Base-by-base conservation (phyloP, 2,797 vertebrate genomes). In the Bovichtus variegatus region DNA sequence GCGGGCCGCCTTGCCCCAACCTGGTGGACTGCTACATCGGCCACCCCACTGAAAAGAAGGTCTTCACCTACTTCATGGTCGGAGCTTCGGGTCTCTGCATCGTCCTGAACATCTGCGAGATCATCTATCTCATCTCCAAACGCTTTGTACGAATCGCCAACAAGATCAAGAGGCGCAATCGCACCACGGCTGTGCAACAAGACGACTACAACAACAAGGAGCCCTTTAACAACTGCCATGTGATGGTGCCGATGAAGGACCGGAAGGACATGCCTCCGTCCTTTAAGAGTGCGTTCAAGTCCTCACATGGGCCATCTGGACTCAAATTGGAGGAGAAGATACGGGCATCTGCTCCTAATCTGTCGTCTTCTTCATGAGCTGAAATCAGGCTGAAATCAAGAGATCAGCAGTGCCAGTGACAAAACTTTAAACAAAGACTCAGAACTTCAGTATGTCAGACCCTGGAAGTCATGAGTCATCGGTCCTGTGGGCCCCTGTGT, bases 1-100 rank as follows among this genome's bases (percentile, higher is more conserved):
- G 90, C 0, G 73, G 96, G 81, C 21, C 6, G 0, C 98, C 98
- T 4, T 99, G 98, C 83, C 98, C 98, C 89, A 99, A 99, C 64
- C 63, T 64, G 0, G 97, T 99, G 77, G 98, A 99, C 93, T 99
- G 98, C 92, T 99, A 98, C 92, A 96, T 99, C 0, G 97, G 97
- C 27, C 96, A 98, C 78, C 98, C 98, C 27, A 99, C 98, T 0
- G 98, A 99, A 93, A 99, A 99, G 86, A 99, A 96, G 71, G 91
- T 99, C 82, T 99, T 99, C 94, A 99, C 97, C 54, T 99, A 99
- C 89, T 99, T 99, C 91, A 99, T 99, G 98, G 98, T 99, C 0
- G 97, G 97, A 0, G 98, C 98, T 2, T 99, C 98, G 0, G 96
- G 96, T 27, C 83, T 99, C 82, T 99, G 98, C 93, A 97, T 99